A percentile compares a stretch with the other conserved stretches of the same genome.
phyloP scores from a whole-genome alignment of 2,888 invertebrate genomes.

The Drosophila leonis region DNA sequence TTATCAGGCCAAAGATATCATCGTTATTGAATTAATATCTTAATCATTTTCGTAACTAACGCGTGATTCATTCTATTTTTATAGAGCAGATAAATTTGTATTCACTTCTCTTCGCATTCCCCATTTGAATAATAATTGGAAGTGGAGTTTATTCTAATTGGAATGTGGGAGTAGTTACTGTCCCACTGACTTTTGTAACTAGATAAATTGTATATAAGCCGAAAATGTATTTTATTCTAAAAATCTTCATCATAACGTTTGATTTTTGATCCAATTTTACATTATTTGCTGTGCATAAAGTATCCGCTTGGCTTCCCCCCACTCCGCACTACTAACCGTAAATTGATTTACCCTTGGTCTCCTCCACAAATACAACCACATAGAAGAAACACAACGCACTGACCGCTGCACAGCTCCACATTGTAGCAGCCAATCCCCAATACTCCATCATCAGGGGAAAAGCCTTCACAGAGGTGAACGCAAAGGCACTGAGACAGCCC shows the following conservation, averaged over 20 bases:
- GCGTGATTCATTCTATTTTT: background rate
- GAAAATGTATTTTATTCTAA: background rate
- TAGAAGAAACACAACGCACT: slow-evolving; percentile 73
- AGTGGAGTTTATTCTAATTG: background rate
- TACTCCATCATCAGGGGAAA: slow-evolving; percentile 74
- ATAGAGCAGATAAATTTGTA: background rate
- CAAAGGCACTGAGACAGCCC: slow-evolving; percentile 62
- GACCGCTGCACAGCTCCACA: slow-evolving; percentile 75
- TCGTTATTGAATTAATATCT: slow-evolving; percentile 11
- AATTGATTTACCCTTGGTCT: slow-evolving; percentile 2
- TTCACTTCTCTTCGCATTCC: too few relatives aligned
- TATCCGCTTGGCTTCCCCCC: too few relatives aligned
- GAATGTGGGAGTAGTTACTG: background rate
- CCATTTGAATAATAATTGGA: background rate
- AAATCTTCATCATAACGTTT: background rate
- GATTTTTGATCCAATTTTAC: background rate
- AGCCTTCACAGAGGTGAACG: slow-evolving; percentile 68
- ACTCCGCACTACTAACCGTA: background rate
- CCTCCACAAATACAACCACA: slow-evolving; percentile 63
- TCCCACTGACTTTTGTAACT: background rate
- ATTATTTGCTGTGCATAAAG: background rate
- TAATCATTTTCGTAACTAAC: slow-evolving; percentile 1
- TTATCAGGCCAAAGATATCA: slow-evolving; percentile 11
- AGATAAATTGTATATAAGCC: background rate
- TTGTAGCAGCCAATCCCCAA: slow-evolving; percentile 70